Conservation (phyloP, 2,888 invertebrate genomes). For the Mongoloraphidia duomilia region DNA sequence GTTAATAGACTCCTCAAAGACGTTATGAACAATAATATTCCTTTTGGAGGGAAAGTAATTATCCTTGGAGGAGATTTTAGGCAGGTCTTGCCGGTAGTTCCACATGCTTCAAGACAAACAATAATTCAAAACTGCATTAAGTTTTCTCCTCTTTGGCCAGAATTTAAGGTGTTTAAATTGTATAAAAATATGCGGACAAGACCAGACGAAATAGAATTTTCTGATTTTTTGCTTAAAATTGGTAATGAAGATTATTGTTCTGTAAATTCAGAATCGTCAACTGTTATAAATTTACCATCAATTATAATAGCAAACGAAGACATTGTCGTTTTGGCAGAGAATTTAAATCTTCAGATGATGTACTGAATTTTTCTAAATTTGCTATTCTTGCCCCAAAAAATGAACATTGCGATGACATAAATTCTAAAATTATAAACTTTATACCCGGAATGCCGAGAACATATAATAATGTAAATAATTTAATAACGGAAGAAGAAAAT, state of each 20-base stretch:
- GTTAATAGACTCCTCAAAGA: conserved; percentile 7
- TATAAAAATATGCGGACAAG: background rate
- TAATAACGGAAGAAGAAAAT: background rate
- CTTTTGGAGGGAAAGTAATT: conserved; percentile 6
- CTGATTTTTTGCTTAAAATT: background rate
- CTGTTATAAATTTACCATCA: background rate
- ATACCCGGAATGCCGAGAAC: background rate
- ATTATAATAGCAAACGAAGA: background rate
- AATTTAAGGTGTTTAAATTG: no score
- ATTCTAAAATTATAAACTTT: background rate
- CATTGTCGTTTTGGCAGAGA: background rate
- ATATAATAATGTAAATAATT: background rate
- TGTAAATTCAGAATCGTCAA: no score
- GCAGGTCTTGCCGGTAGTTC: background rate
- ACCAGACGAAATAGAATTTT: background rate
- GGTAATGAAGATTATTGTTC: background rate
- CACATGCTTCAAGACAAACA: background rate
- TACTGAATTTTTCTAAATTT: no score
- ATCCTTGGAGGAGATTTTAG: conserved; percentile 2
- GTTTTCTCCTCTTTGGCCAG: background rate
- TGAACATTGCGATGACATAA: background rate
- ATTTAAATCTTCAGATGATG: no score
- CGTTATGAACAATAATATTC: conserved; percentile 4
- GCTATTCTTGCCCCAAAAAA: background rate
- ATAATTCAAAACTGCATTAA: background rate